These are phyloP conservation scores for Paramisgurnus dabryanus DNA, from an alignment of 2,113 vertebrate genomes.

Conservation along the genomic window DNA sequence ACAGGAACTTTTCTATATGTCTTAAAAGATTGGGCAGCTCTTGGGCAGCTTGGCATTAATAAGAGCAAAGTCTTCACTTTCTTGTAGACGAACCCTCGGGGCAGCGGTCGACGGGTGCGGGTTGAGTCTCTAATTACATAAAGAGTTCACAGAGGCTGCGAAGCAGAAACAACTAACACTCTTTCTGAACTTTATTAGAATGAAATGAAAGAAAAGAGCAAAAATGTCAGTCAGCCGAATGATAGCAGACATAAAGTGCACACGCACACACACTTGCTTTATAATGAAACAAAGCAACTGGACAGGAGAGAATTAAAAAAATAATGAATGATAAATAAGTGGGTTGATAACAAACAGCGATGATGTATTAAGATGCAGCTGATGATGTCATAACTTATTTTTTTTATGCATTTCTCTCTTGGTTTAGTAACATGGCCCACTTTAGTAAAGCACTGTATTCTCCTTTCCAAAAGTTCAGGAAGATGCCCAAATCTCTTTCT, in stretches of 20 bases:
- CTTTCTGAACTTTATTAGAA: constrained; percentile 26
- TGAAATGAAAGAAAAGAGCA: constrained; percentile 14
- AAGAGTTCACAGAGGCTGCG: constrained; percentile 19
- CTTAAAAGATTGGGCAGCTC: not conserved
- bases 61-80: constrained; percentile 16
- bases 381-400: not conserved
- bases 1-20: not conserved
- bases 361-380: too few relatives aligned
- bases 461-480: constrained; percentile 25
- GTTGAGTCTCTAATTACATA: constrained; percentile 25
- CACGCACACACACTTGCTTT: not conserved
- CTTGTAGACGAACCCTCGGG: not conserved
- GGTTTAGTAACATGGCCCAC: constrained; percentile 7
- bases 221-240: not conserved
- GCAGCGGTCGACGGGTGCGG: not conserved
- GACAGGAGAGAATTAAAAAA: not conserved
- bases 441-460: constrained; percentile 11
- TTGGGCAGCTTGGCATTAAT: constrained; percentile 10
- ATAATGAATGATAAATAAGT: not conserved
- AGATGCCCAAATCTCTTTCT: not conserved
- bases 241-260: not conserved
- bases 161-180: constrained; percentile 13
- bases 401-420: not conserved
- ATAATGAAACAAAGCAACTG: not conserved
- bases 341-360: too few relatives aligned